These are phyloP conservation scores for Procavia capensis DNA, from an alignment of 2,113 vertebrate genomes.

Conservation along the genomic window DNA sequence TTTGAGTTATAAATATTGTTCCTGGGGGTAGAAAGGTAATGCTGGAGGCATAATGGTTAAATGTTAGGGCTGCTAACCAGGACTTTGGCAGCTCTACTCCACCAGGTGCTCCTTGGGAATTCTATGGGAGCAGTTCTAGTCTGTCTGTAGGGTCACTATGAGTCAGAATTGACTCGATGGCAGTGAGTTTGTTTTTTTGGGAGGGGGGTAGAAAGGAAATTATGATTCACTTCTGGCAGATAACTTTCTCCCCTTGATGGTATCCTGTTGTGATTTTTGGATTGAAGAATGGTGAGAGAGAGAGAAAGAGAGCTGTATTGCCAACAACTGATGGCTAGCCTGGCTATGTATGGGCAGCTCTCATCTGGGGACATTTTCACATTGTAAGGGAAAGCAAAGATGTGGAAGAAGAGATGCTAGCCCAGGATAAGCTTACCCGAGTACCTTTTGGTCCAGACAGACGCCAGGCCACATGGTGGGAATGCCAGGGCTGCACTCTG, in stretches of 20 bases:
- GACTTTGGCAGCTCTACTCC: no score
- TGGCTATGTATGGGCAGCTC: conserved; percentile 40
- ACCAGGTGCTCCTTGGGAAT: no score
- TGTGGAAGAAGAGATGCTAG: conserved; percentile 11
- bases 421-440: not conserved
- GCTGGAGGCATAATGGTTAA: no score
- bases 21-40: not conserved
- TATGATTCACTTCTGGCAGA: not conserved
- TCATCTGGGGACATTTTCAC: conserved; percentile 53
- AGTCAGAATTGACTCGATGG: no score
- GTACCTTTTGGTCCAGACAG: conserved; percentile 30
- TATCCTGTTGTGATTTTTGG: conserved; percentile 40
- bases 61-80: no score
- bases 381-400: not conserved
- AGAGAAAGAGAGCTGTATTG: not conserved
- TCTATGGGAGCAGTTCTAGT: no score
- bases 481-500: not conserved
- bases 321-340: not conserved
- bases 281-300: not conserved
- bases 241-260: not conserved
- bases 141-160: no score
- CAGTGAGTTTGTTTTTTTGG: no score
- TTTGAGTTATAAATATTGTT: not conserved
- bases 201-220: not conserved
- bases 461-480: not conserved